Base-by-base conservation (phyloP, 1,140 invertebrate species). In the Andrena cerasifolii region DNA sequence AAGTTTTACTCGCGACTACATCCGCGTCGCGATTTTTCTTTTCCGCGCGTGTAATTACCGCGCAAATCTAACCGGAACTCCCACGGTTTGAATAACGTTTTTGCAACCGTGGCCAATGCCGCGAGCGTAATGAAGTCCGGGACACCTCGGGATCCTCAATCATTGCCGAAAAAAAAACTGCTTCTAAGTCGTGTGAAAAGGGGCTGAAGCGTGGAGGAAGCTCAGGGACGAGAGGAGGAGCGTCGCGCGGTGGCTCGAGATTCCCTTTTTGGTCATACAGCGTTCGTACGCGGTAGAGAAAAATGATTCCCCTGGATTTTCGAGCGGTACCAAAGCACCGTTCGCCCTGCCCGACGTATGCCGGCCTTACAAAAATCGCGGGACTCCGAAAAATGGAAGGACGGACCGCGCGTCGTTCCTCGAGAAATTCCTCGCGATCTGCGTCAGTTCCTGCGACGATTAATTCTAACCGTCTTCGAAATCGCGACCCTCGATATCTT, bases 171-270 rank as follows among this genome's bases (percentile, higher is more conserved):
- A n/a, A n/a, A n/a, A n/a, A n/a, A n/a, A n/a, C n/a, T n/a, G n/a
- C n/a, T n/a, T n/a, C n/a, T n/a, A n/a, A n/a, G n/a, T n/a, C n/a
- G n/a, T n/a, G n/a, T n/a, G n/a, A n/a, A n/a, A 10, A 40, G 10
- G 3, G 3, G 4, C 36, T 40, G 36, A 3, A 10, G 10, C 36
- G 36, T 40, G 36, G 28, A 61, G 63, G 53, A 62, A 54, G 51
- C 62, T 53, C 62, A 79, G 82, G 71, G 51, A 82, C 70, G 77
- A 83, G 67, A 73, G 71, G 86, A 90, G 79, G 85, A 90, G 89
- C 90, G 88, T 91, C 90, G 91, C 90, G 89, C 89, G 90, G 87
- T 88, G 79, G 87, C 90, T 90, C 88, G 84, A 88, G 86, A 90
- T 90, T 87, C 87, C 88, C 85, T 84, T 88, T 85, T 56, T 71